phyloP scores from a whole-genome alignment of 1,140 invertebrate genomes.

The Listronotus bonariensis region DNA sequence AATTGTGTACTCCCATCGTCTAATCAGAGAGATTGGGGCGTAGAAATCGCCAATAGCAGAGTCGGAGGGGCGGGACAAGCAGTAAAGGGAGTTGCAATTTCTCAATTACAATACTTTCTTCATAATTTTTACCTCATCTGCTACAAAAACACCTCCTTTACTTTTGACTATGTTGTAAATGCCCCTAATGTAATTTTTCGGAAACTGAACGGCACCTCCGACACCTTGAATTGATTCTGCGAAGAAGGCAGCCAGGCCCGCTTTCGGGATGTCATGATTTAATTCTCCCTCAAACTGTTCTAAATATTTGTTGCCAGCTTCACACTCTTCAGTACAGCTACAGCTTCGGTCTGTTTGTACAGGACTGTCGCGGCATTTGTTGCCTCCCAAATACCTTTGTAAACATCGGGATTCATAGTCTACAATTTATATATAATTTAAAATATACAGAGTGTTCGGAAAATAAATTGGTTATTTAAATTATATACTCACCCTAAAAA shows the following conservation, averaged over 20 bases:
- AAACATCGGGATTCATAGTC: conserved; percentile 91
- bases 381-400: conserved; percentile 85
- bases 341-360: conserved; percentile 75
- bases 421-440: conserved; percentile 50
- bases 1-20: too few relatives aligned
- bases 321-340: conserved; percentile 70
- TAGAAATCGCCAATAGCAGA: too few relatives aligned
- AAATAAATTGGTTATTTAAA: not conserved
- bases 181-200: conserved; percentile 83
- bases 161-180: conserved; percentile 79
- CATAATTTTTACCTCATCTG: conserved; percentile 77
- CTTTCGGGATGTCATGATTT: conserved; percentile 65
- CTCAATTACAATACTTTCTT: too few relatives aligned
- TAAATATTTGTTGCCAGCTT: conserved; percentile 78
- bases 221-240: conserved; percentile 95
- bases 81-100: too few relatives aligned
- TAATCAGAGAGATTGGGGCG: too few relatives aligned
- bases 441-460: not conserved
- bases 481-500: conserved; percentile 74
- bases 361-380: conserved; percentile 83
- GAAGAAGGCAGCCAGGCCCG: conserved; percentile 84
- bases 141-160: conserved; percentile 85
- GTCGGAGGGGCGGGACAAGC: too few relatives aligned
- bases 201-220: conserved; percentile 90
- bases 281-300: conserved; percentile 81